Evolutionary conservation across 2,113 vertebrate genomes (phyloP).

Genomic region (Campylorhamphus procurvoides): DNA sequence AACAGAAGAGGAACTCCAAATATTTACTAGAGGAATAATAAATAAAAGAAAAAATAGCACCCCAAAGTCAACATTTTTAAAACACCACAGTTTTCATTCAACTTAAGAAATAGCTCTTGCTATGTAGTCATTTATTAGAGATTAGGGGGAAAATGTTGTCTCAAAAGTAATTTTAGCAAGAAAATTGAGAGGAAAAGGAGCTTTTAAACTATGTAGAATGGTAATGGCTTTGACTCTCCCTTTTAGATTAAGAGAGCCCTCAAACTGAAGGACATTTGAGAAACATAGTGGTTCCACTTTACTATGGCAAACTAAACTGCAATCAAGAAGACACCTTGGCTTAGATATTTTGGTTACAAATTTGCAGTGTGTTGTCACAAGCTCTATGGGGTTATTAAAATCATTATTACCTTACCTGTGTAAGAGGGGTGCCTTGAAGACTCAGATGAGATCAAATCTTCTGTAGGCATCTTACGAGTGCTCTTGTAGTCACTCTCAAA

Average conservation of each 20-base stretch:
- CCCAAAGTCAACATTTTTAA: background rate
- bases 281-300: rapidly evolving
- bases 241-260: background rate
- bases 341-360: background rate
- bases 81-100: background rate
- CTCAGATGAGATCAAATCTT: background rate
- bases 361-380: background rate
- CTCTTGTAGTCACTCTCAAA: background rate
- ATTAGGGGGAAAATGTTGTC: background rate
- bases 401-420: background rate
- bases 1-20: background rate
- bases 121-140: background rate
- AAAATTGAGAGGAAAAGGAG: background rate
- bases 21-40: background rate
- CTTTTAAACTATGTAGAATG: background rate
- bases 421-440: background rate
- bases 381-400: background rate
- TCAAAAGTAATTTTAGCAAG: background rate
- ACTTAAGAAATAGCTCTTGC: background rate
- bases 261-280: background rate
- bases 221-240: background rate
- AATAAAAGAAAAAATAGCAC: background rate
- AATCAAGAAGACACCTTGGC: background rate
- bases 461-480: background rate
- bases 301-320: background rate